Percentiles rank a stretch among this genome's conserved stretches.
These are phyloP conservation scores for Pseudomyrmex gracilis DNA, from an alignment of 1,140 invertebrate genomes.

Conservation along the genomic window DNA sequence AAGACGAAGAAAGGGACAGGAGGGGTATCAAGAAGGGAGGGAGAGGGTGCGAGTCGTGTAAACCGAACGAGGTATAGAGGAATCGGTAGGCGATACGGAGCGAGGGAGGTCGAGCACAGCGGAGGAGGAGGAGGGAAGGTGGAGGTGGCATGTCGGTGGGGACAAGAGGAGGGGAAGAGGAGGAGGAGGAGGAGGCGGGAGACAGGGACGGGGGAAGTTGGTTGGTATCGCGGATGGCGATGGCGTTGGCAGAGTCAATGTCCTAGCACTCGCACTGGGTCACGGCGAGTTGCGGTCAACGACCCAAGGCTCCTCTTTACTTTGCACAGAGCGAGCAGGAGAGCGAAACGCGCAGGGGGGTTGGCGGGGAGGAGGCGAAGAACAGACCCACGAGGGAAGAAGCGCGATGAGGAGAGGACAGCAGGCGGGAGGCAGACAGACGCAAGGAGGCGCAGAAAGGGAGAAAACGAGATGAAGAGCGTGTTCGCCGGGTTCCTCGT, in stretches of 20 bases:
- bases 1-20: not conserved
- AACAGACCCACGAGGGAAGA: constrained; percentile 54
- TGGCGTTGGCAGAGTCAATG: constrained; percentile 86
- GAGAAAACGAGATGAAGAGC: constrained; percentile 61
- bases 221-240: constrained; percentile 85
- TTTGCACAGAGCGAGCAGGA: constrained; percentile 81
- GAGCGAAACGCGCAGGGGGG: constrained; percentile 44
- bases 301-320: constrained; percentile 84
- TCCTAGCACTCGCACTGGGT: constrained; percentile 86
- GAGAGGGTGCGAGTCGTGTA: constrained; percentile 64
- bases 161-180: constrained; percentile 61
- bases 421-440: constrained; percentile 33
- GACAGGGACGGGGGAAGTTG: constrained; percentile 61
- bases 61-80: constrained; percentile 79
- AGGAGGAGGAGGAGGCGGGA: constrained; percentile 68
- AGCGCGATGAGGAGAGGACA: constrained; percentile 41
- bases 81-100: constrained; percentile 83
- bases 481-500: constrained; percentile 74
- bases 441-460: constrained; percentile 27
- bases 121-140: constrained; percentile 71
- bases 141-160: constrained; percentile 59
- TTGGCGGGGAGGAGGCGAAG: constrained; percentile 10
- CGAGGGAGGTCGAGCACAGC: constrained; percentile 78
- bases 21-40: not conserved
- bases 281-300: constrained; percentile 85